Base-by-base conservation (phyloP, 1,140 invertebrate species). In the Drosophila chauvacae region DNA sequence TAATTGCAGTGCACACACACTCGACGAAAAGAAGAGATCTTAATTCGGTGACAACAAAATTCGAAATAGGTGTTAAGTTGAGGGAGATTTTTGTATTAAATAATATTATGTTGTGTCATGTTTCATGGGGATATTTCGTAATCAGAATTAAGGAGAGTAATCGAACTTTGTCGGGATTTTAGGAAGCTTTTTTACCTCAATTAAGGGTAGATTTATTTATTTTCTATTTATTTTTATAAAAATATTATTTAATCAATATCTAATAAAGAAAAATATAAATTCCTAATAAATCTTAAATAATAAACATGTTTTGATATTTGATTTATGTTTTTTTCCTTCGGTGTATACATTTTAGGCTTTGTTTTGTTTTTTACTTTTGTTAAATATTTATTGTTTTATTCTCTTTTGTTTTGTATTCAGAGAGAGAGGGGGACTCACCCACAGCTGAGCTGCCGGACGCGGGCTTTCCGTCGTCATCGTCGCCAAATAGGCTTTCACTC, bases 401-500 rank as follows among this genome's bases (percentile, higher is more conserved):
- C 23, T 44, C 50, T 68, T 56, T 62, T 55, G 58, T 63, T 47
- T 63, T 45, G 37, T 37, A 39, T 13, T 55, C 3, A 41, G 18
- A 23, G 44, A 56, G 14, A 47, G 60, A 11, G 35, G 61, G 61
- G 57, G 28, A 88, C 86, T 90, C 76, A 90, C 86, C 86, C 68
- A 80, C 83, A 7, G 81, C 76, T 44, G 70, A 60, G 74, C 39
- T 62, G 62, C 59, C 48, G 64, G 70, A 68, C 53, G 72, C 50
- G 37, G 82, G 85, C 51, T 90, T 90, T 26, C 39, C 50, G 45
- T 81, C 73, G 62, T 87, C 84, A 59, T 90, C 90, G 35, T 68
- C 90, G n/a, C 50, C 50, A 9, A 92, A 91, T 1, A 92, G 75
- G 83, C 91, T 92, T 91, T 91, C 91, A 83, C 91, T 81, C 26